These are phyloP conservation scores for Heliconius hewitsoni DNA, from an alignment of 1,140 invertebrate genomes.

Conservation along the genomic window DNA sequence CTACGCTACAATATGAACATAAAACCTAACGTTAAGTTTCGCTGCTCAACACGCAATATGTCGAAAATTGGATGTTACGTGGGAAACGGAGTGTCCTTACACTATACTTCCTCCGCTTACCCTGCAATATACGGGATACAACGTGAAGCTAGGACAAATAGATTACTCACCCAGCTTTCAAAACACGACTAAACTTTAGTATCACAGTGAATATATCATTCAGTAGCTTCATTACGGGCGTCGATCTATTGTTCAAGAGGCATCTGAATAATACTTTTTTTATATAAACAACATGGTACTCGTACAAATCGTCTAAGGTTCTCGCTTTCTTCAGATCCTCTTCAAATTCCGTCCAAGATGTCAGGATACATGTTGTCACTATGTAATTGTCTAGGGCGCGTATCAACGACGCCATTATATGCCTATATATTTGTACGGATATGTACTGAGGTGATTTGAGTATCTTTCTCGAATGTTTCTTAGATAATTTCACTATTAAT, in stretches of 20 bases:
- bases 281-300: conserved; percentile 86
- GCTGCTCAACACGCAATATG: too few relatives aligned
- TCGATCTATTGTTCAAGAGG: conserved; percentile 85
- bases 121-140: too few relatives aligned
- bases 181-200: conserved; percentile 84
- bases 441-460: conserved; percentile 83
- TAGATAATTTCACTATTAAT: conserved; percentile 79
- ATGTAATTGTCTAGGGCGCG: conserved; percentile 87
- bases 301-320: conserved; percentile 86
- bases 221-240: conserved; percentile 84
- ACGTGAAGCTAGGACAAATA: not conserved
- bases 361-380: conserved; percentile 85
- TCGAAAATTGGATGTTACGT: too few relatives aligned
- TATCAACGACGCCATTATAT: conserved; percentile 88
- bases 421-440: conserved; percentile 84
- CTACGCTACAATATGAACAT: not conserved
- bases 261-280: conserved; percentile 87
- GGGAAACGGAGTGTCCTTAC: too few relatives aligned
- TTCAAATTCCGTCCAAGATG: conserved; percentile 87
- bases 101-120: too few relatives aligned
- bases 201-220: conserved; percentile 87
- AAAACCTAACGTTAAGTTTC: not conserved
- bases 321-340: conserved; percentile 83
- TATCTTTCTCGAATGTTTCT: conserved; percentile 70
- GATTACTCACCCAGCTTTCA: conserved; percentile 73